Percentiles rank a stretch among this genome's conserved stretches.
phyloP scores from a whole-genome alignment of 2,797 vertebrate species.

The Typhlichthys eigenmanni region DNA sequence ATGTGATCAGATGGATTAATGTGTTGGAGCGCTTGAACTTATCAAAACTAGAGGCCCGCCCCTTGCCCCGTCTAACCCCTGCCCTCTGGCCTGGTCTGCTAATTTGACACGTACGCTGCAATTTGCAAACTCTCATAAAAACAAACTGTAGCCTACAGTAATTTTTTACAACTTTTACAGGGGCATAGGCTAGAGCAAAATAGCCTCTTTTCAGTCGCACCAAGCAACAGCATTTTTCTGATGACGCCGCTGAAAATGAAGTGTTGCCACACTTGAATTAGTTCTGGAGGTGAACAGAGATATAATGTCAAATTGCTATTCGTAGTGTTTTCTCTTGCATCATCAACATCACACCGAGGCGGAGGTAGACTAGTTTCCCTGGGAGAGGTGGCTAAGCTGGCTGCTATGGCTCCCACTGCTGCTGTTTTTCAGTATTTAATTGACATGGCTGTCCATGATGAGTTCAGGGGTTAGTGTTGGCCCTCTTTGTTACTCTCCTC shows the following conservation, averaged over 20 bases:
- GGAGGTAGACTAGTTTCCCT: constrained; percentile 35
- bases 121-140: constrained; percentile 25
- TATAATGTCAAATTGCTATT: constrained; percentile 40
- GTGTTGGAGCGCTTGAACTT: constrained; percentile 71
- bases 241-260: constrained; percentile 10
- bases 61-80: constrained; percentile 48
- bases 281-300: constrained; percentile 14
- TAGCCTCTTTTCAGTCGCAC: constrained; percentile 1
- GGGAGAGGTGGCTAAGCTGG: constrained; percentile 51
- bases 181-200: constrained; percentile 2
- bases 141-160: not conserved
- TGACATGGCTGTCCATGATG: constrained; percentile 77
- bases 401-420: constrained; percentile 69
- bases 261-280: not conserved
- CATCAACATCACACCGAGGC: constrained; percentile 40
- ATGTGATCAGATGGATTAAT: constrained; percentile 73
- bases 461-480: constrained; percentile 80
- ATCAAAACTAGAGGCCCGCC: constrained; percentile 70
- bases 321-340: constrained; percentile 33
- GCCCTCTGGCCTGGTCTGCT: constrained; percentile 24
- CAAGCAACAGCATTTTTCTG: not conserved
- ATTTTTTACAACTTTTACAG: constrained; percentile 1
- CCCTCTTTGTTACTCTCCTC: constrained; percentile 79
- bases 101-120: constrained; percentile 46
- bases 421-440: constrained; percentile 79